Conservation (phyloP, 2,888 invertebrate genomes). For the Drosophila glabriapex region DNA sequence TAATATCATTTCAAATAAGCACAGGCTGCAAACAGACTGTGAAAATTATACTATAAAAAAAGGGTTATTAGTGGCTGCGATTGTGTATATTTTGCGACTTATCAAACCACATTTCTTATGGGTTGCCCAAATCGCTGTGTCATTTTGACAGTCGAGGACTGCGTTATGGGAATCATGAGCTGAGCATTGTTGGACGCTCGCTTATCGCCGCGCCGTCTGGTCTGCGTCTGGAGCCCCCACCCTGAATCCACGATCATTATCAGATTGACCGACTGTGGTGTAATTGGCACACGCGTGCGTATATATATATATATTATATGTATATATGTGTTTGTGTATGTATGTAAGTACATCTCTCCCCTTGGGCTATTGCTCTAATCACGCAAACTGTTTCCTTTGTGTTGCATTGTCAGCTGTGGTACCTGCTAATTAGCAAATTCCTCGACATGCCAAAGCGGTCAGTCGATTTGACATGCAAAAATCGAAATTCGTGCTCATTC, state of each 20-base stretch:
- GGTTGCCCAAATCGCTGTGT: not conserved
- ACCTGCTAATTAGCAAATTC: constrained; percentile 68
- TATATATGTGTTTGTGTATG: rapidly evolving
- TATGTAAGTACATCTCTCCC: not conserved
- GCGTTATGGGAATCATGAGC: constrained; percentile 25
- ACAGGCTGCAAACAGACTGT: not conserved
- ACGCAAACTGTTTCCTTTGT: constrained; percentile 36
- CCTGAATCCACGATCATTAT: constrained; percentile 25
- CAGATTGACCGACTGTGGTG: constrained; percentile 31
- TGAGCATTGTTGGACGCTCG: constrained; percentile 28
- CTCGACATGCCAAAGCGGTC: constrained; percentile 53
- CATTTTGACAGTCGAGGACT: not conserved
- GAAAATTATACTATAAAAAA: not conserved
- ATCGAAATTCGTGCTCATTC: constrained; percentile 58
- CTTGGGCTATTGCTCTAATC: constrained; percentile 3
- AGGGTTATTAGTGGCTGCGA: not conserved
- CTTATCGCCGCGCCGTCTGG: constrained; percentile 70
- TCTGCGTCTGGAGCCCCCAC: constrained; percentile 32
- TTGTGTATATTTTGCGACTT: not conserved
- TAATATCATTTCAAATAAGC: not conserved
- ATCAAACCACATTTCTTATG: not conserved
- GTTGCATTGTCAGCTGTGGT: constrained; percentile 26
- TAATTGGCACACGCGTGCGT: constrained; percentile 43
- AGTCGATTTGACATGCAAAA: constrained; percentile 41
- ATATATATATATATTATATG: not conserved